phyloP scores from a whole-genome alignment of 2,113 vertebrate genomes.

The Eclectus roratus region DNA sequence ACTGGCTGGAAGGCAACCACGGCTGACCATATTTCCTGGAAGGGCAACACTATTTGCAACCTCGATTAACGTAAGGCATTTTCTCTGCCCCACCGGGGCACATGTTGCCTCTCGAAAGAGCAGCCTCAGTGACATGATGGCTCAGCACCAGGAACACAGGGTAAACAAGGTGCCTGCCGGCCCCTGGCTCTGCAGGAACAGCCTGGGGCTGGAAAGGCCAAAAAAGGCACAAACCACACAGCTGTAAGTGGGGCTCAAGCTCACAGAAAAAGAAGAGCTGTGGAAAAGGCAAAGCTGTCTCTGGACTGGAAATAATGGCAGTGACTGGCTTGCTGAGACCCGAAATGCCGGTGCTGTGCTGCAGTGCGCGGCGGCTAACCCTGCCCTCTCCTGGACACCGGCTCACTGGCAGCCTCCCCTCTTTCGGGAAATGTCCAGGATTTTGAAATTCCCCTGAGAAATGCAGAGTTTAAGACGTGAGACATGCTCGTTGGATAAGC shows the following conservation, averaged over 20 bases:
- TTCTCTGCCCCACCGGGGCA: neutral
- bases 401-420: fast-evolving
- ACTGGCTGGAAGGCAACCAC: fast-evolving
- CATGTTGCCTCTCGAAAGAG: neutral
- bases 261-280: fast-evolving
- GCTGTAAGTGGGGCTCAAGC: neutral
- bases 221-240: neutral
- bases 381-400: slow-evolving; percentile 13
- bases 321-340: fast-evolving
- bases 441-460: neutral
- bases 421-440: neutral
- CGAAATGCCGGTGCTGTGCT: neutral
- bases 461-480: neutral
- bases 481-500: fast-evolving
- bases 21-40: neutral
- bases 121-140: fast-evolving
- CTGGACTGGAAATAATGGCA: neutral
- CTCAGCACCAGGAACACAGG: neutral
- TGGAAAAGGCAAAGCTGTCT: neutral
- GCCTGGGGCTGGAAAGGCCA: neutral
- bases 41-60: neutral
- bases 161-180: neutral
- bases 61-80: neutral
- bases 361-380: fast-evolving
- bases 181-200: neutral